A percentile compares a stretch with the other conserved stretches of the same genome.
phyloP scores from a whole-genome alignment of 2,888 invertebrate genomes.

The Ligdia adustata region DNA sequence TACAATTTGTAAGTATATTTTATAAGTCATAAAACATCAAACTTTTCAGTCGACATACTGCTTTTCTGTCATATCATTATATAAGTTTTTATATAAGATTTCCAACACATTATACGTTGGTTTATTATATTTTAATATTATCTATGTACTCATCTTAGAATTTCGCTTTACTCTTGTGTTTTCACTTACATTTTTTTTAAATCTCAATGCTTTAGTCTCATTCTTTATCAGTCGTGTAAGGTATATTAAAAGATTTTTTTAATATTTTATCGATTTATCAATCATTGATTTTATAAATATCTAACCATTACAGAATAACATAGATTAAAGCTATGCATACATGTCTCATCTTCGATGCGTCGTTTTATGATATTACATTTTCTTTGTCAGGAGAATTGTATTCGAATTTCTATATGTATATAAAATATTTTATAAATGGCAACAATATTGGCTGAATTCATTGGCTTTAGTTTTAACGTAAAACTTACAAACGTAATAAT shows the following conservation, averaged over 20 bases:
- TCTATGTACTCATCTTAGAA: slow-evolving; percentile 24
- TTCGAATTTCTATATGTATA: slow-evolving; percentile 20
- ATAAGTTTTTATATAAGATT: too few species aligned
- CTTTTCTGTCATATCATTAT: slow-evolving; percentile 35
- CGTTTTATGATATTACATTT: slow-evolving; percentile 46
- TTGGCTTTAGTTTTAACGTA: too few species aligned
- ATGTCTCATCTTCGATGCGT: slow-evolving; percentile 55
- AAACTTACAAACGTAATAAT: too few species aligned
- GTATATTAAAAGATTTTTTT: slow-evolving; percentile 47
- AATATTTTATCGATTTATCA: slow-evolving; percentile 40
- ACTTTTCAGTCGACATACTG: not conserved
- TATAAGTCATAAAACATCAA: slow-evolving; percentile 22
- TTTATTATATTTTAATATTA: not conserved
- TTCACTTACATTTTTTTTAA: slow-evolving; percentile 41
- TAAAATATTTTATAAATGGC: slow-evolving; percentile 1
- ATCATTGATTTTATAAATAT: slow-evolving; percentile 46
- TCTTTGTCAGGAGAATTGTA: slow-evolving; percentile 29
- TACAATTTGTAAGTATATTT: slow-evolving; percentile 33
- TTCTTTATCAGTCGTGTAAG: slow-evolving; percentile 57
- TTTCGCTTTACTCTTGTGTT: slow-evolving; percentile 14
- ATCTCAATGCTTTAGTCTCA: slow-evolving; percentile 53
- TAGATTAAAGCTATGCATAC: slow-evolving; percentile 57
- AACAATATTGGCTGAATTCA: slow-evolving; percentile 19
- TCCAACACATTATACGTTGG: too few species aligned
- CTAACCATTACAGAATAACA: slow-evolving; percentile 54